Evolutionary conservation across 2,113 vertebrate genomes (phyloP), one percentile per base, ranked within the genome.

Genomic region (Alethe castanea): DNA sequence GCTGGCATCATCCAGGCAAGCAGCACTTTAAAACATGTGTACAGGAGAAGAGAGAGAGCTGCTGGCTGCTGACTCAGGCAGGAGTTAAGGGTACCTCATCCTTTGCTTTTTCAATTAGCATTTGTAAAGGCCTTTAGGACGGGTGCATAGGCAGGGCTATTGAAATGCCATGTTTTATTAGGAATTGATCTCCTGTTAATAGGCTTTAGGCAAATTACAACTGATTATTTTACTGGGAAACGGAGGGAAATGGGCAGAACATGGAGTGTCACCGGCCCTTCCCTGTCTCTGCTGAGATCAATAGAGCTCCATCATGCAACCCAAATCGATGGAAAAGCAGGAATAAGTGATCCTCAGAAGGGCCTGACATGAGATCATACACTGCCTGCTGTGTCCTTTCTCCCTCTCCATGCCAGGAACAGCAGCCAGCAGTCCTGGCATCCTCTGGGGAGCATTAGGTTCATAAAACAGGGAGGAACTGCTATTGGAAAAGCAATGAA

Each of bases 281-380:
- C 76, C 38, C 9, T 0, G 1, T 66, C 90, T 72, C 70, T 93
- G 62, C 64, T 5, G 59, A 71, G 92, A 97, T 97, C 86, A 57
- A 96, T 97, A 87, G 95, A 82, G 67, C 93, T 95, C 94, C 90
- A 92, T 91, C 96, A 62, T 85, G 90, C 48, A 94, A 96, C 92
- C 76, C 83, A 95, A 97, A 98, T 98, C 97, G 98, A 97, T 98
- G 96, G 66, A 53, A 94, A 81, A 82, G 64, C 77, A 96, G 93
- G 90, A 96, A 87, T 56, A 88, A 96, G 90, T 96, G 95, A 96
- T 92, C 94, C 94, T 85, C 74, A 76, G 88, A 95, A 70, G 18
- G 19, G 64, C 82, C 93, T 92, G 90, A 95, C 91, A 85, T 97
- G 88, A 92, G 86, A 91, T 86, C 96, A 82, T 29, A 8, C 1